Conservation (phyloP, 1,140 invertebrate species). For the Nymphalis io region DNA sequence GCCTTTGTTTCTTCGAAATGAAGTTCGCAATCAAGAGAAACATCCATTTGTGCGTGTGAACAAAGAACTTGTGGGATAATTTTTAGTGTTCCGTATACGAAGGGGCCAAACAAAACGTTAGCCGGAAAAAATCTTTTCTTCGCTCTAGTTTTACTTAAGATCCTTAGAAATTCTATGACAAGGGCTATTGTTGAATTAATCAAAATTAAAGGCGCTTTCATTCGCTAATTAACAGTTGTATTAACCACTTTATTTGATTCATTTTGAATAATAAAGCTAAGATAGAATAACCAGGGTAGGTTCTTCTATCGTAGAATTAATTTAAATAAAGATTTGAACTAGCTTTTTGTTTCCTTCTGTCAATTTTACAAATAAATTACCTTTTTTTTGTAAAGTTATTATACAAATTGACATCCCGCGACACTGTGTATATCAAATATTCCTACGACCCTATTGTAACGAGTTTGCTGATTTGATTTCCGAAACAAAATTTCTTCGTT, state of each 20-base stretch:
- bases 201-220: neutral
- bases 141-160: neutral
- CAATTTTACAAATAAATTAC: slow-evolving; percentile 1
- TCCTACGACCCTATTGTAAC: neutral
- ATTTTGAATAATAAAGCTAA: too few relatives aligned
- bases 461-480: slow-evolving; percentile 7
- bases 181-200: neutral
- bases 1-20: slow-evolving; percentile 25
- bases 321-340: too few relatives aligned
- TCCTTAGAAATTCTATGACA: neutral
- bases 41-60: slow-evolving; percentile 23
- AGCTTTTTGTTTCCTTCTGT: neutral
- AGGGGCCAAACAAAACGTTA: neutral
- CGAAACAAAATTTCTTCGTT: neutral
- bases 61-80: slow-evolving; percentile 14
- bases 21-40: slow-evolving; percentile 24
- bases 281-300: too few relatives aligned
- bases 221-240: too few relatives aligned
- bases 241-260: too few relatives aligned
- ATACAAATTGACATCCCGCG: neutral
- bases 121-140: neutral
- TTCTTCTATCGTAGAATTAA: too few relatives aligned
- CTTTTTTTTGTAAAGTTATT: neutral
- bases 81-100: slow-evolving; percentile 4
- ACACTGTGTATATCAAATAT: neutral